Evolutionary conservation across 2,113 vertebrate species (phyloP), one percentile per base, ranked within the genome.

Genomic region (Ammodytes dubius): DNA sequence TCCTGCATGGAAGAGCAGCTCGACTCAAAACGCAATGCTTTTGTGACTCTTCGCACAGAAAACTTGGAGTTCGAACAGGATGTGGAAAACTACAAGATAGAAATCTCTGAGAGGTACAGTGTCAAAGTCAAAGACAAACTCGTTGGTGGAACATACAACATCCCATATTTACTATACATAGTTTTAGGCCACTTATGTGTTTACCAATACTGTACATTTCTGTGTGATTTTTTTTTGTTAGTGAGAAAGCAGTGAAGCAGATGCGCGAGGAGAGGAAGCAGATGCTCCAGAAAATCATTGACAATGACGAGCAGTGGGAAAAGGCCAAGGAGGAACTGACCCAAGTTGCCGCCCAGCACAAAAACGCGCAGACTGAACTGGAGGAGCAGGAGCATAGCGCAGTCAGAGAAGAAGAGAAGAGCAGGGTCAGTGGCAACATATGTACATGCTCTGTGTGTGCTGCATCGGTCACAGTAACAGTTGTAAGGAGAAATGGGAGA

Each of bases 271-370:
- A 95, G 80, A 92, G 58, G 69, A 88, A 87, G 78, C 85, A 79
- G 73, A 92, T 96, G 80, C 19, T 87, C 40, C 90, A 92, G 90
- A 76, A 78, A 81, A 93, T 95, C 49, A 35, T 6, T 73, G 81
- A 92, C 87, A 92, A 94, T 81, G 94, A 96, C 50, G 79, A 92
- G 7, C 86, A 92, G 79, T 86, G 93, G 88, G 91, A 90, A 90
- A 77, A 89, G 43, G 82, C 95, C 57, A 91, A 91, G 81, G 92
- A 88, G 46, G 93, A 96, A 58, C 67, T 95, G 74, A 91, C 88
- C 85, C 78, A 82, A 2, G 65, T 93, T 66, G 87, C 87, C 52
- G 72, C 86, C 39, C 0, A 82, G 65, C 95, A 94, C 83, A 74
- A 86, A 47, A 19, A 91, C 75, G 88, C 74, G 57, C 95, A 75